These are phyloP conservation scores for Vulpes lagopus DNA, from an alignment of 2,113 vertebrate genomes.

Conservation along the genomic window DNA sequence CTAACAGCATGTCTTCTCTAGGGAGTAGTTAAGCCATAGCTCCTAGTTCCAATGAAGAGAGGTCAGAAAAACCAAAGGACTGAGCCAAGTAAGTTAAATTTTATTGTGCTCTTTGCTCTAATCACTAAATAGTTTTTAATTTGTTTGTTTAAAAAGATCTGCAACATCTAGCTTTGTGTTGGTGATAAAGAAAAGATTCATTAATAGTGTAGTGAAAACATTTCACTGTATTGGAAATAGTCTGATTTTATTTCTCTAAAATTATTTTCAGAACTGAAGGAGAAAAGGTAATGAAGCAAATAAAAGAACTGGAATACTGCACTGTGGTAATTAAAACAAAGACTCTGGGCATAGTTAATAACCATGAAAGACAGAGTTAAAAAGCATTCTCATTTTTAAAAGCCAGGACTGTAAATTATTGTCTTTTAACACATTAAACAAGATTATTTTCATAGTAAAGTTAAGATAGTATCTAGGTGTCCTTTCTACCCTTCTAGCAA, in stretches of 20 bases:
- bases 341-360: slow-evolving; percentile 63
- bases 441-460: slow-evolving; percentile 40
- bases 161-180: slow-evolving; percentile 56
- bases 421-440: slow-evolving; percentile 43
- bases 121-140: slow-evolving; percentile 58
- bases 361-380: slow-evolving; percentile 59
- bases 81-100: slow-evolving; percentile 20
- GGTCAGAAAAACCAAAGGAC: slow-evolving; percentile 31
- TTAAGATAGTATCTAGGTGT: background rate
- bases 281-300: slow-evolving; percentile 72
- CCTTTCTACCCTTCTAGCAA: background rate
- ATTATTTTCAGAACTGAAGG: slow-evolving; percentile 74
- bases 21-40: background rate
- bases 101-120: slow-evolving; percentile 50
- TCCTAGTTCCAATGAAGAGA: slow-evolving; percentile 49
- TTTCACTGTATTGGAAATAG: slow-evolving; percentile 56
- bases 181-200: slow-evolving; percentile 67
- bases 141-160: slow-evolving; percentile 66
- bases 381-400: slow-evolving; percentile 69
- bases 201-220: slow-evolving; percentile 50
- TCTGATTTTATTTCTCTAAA: slow-evolving; percentile 71
- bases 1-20: background rate
- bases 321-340: slow-evolving; percentile 70
- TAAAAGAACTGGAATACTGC: slow-evolving; percentile 45
- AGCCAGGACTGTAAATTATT: slow-evolving; percentile 42